Conservation (phyloP, 2,888 invertebrate species). For the Acholoe squamosa region DNA sequence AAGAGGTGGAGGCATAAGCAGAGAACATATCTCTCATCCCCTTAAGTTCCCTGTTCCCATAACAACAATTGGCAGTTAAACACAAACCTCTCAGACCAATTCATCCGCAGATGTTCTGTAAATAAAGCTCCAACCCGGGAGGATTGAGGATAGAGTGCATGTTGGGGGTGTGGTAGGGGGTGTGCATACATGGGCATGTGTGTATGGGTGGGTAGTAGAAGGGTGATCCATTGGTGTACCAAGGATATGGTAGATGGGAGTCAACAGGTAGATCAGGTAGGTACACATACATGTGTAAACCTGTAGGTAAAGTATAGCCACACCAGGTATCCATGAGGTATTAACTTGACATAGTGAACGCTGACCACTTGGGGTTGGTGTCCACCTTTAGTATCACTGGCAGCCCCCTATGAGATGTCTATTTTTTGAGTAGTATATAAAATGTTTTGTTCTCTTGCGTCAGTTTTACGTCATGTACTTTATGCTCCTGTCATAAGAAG, state of each 20-base stretch:
- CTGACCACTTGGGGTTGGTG: neutral
- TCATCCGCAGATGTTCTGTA: too few species aligned
- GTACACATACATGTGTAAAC: neutral
- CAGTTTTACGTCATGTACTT: too few species aligned
- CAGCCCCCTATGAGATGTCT: too few species aligned
- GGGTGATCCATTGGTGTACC: neutral
- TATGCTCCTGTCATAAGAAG: too few species aligned
- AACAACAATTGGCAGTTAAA: too few species aligned
- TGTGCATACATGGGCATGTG: neutral
- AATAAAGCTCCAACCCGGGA: neutral
- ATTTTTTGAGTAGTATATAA: too few species aligned
- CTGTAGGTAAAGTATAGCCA: neutral
- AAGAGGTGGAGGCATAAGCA: too few species aligned
- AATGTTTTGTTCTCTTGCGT: too few species aligned
- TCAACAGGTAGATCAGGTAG: slow-evolving; percentile 20
- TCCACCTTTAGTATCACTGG: too few species aligned
- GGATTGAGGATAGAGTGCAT: neutral
- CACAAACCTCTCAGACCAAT: too few species aligned
- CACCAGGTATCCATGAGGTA: neutral
- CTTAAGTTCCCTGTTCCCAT: too few species aligned
- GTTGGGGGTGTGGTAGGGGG: neutral
- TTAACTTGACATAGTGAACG: neutral
- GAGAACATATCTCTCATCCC: too few species aligned
- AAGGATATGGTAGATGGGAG: neutral
- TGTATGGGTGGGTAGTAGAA: neutral